Percentiles rank a stretch among this genome's conserved stretches.
Evolutionary conservation across 2,888 invertebrate species (phyloP).

Genomic region (Noctua janthina): DNA sequence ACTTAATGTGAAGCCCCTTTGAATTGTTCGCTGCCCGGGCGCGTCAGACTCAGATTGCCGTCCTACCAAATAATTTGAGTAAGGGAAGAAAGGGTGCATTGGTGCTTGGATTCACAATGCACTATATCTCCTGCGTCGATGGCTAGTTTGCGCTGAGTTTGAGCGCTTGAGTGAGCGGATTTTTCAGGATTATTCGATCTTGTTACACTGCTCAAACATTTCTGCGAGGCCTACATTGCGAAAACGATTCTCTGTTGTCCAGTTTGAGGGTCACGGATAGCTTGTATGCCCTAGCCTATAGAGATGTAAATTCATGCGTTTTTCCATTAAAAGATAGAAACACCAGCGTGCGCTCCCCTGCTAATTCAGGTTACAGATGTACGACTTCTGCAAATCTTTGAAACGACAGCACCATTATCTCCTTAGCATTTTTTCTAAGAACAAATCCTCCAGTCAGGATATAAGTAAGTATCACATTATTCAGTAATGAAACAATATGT

Average conservation of each 20-base stretch:
- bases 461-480: not conserved
- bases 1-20: not conserved
- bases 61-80: not conserved
- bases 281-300: too few relatives aligned
- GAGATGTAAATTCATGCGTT: too few relatives aligned
- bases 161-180: not conserved
- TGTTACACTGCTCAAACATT: not conserved
- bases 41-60: not conserved
- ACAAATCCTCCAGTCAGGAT: too few relatives aligned
- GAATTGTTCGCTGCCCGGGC: not conserved
- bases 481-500: not conserved
- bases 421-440: too few relatives aligned
- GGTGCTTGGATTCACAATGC: not conserved
- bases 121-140: not conserved
- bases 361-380: not conserved
- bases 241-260: not conserved
- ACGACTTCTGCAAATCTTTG: not conserved
- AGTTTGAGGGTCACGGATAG: too few relatives aligned
- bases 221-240: not conserved
- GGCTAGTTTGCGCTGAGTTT: not conserved
- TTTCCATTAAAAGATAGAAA: not conserved
- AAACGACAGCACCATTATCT: not conserved
- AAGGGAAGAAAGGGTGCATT: not conserved
- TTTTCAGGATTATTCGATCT: not conserved
- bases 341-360: not conserved